These are phyloP conservation scores for Crematogaster levior DNA, from an alignment of 2,888 invertebrate genomes.

Conservation along the genomic window DNA sequence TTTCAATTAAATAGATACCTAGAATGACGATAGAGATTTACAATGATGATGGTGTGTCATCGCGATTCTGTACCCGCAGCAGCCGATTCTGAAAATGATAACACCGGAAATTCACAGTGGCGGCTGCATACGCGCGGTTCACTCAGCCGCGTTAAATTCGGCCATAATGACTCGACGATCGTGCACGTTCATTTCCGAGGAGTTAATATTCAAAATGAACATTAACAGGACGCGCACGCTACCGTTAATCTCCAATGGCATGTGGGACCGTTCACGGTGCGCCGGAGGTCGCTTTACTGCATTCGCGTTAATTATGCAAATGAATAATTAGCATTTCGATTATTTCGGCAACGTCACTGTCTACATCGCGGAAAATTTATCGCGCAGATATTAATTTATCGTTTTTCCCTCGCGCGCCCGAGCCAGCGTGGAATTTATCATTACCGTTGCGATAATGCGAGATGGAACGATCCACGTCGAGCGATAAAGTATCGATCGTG, in stretches of 20 bases:
- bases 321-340: slow-evolving; percentile 84
- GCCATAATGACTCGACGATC: slow-evolving; percentile 59
- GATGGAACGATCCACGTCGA: not conserved
- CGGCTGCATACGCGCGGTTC: slow-evolving; percentile 52
- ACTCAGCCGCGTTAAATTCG: slow-evolving; percentile 57
- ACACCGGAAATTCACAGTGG: slow-evolving; percentile 58
- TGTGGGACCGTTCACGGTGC: slow-evolving; percentile 70
- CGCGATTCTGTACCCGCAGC: slow-evolving; percentile 41
- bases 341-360: slow-evolving; percentile 76
- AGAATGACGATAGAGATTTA: slow-evolving; percentile 35
- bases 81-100: slow-evolving; percentile 51
- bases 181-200: slow-evolving; percentile 71
- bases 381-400: slow-evolving; percentile 42
- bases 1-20: slow-evolving; percentile 50
- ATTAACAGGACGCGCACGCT: slow-evolving; percentile 72
- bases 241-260: slow-evolving; percentile 79
- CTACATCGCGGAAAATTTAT: slow-evolving; percentile 59
- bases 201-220: slow-evolving; percentile 79
- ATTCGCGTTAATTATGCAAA: slow-evolving; percentile 83
- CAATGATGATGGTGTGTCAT: slow-evolving; percentile 40
- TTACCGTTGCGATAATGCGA: slow-evolving; percentile 18
- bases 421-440: slow-evolving; percentile 9
- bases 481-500: slow-evolving; percentile 53
- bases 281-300: slow-evolving; percentile 75
- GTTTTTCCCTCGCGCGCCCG: not conserved